Conservation (phyloP, 2,113 vertebrate genomes). For the Coreoperca whiteheadi region DNA sequence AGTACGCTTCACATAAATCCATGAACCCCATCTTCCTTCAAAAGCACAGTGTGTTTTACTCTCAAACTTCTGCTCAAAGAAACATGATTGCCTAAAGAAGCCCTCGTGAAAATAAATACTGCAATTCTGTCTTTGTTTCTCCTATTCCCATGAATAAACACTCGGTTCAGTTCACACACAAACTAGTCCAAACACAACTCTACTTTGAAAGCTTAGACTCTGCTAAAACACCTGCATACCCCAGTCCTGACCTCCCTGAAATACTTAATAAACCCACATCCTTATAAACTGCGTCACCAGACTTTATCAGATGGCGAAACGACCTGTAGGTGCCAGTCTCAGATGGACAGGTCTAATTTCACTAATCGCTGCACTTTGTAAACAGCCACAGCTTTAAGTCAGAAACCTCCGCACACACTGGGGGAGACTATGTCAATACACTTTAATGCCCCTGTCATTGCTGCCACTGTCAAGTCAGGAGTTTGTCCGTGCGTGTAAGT, state of each 20-base stretch:
- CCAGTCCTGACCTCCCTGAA: constrained; percentile 21
- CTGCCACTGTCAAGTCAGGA: neutral
- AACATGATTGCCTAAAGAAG: neutral
- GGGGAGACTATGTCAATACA: constrained; percentile 12
- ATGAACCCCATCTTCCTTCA: constrained; percentile 48
- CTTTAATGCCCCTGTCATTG: constrained; percentile 19
- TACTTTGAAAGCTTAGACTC: constrained; percentile 42
- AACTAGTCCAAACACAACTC: constrained; percentile 58
- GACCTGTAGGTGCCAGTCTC: neutral
- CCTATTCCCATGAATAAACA: constrained; percentile 55
- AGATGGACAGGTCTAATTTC: constrained; percentile 29
- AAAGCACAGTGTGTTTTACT: constrained; percentile 35
- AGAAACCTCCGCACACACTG: constrained; percentile 22
- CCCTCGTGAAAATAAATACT: constrained; percentile 52
- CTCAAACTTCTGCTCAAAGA: constrained; percentile 28
- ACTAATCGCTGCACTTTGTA: constrained; percentile 44
- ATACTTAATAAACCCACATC: constrained; percentile 25
- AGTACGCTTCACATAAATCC: constrained; percentile 60
- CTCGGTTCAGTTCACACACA: constrained; percentile 36
- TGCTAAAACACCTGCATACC: constrained; percentile 51
- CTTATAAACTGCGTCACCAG: constrained; percentile 25
- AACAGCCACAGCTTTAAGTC: constrained; percentile 38
- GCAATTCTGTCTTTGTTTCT: constrained; percentile 24
- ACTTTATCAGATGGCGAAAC: neutral
- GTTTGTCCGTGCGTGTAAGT: neutral